Base-by-base conservation (phyloP, 2,797 vertebrate species). In the Malacoctenus gilli region DNA sequence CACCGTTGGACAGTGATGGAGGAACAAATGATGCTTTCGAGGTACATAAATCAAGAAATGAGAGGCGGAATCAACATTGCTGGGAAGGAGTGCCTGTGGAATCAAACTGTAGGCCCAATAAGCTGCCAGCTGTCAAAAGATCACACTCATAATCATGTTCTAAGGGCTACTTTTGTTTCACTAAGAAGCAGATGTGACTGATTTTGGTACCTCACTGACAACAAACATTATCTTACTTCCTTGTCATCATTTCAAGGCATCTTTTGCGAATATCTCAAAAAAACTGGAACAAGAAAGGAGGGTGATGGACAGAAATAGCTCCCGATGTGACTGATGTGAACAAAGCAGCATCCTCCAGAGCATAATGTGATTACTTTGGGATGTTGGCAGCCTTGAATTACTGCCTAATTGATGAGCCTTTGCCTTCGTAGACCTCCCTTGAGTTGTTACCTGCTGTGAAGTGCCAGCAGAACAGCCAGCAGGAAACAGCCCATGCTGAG, bases 321-420 rank as follows among this genome's bases (percentile, higher is more conserved):
- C 28, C 43, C 25, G 18, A 21, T 52, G 42, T 56, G 70, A 65
- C 8, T 62, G 82, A 59, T 44, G 53, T 49, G 20, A 50, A 12
- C 11, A 2, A 46, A 60, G 39, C 46, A 58, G 25, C 19, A 28
- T 68, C 49, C 28, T 68, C 56, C 48, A 9, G 53, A 62, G 37
- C 38, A 32, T 71, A 68, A 76, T 79, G 65, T 46, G 64, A 60
- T 75, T 70, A 77, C 59, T 47, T 6, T 59, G 35, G 31, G 55
- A 64, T 72, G 47, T 66, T 75, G 58, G 51, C 72, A 72, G 20
- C 42, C 42, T 43, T 16, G 59, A 59, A 34, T 66, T 75, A 65
- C 57, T 72, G 58, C 57, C 77, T 59, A 40, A 79, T 72, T 80
- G 57, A 77, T 56, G 55, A 37, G 16, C 37, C 41, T 67, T 66